phyloP scores from a whole-genome alignment of 2,797 vertebrate genomes.

The Delichon dasypus region DNA sequence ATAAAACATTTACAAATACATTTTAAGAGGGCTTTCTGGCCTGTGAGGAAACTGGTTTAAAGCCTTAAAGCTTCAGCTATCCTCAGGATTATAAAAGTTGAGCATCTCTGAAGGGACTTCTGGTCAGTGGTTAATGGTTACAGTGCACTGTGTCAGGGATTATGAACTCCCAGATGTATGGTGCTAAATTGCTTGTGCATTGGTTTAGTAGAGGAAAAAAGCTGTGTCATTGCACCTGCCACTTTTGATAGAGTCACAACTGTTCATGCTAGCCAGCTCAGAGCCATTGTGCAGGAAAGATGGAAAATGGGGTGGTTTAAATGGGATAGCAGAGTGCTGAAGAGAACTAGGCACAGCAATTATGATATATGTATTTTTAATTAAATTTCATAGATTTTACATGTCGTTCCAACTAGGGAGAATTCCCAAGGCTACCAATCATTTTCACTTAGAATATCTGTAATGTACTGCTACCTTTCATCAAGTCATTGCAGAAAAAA shows the following conservation, averaged over 20 bases:
- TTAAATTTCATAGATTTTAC: constrained; percentile 39
- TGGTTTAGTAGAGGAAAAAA: not conserved
- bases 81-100: not conserved
- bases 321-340: not conserved
- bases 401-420: not conserved
- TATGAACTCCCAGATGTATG: not conserved
- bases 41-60: not conserved
- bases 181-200: not conserved
- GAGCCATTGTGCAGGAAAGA: not conserved
- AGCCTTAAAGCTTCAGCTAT: not conserved
- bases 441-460: not conserved
- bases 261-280: not conserved
- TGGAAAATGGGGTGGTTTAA: not conserved
- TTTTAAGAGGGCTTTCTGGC: not conserved
- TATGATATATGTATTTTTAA: constrained; percentile 36
- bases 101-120: not conserved
- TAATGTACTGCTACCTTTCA: constrained; percentile 27
- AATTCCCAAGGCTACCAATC: constrained; percentile 52
- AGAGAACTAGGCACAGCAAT: not conserved
- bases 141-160: not conserved
- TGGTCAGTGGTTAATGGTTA: not conserved
- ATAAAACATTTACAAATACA: not conserved
- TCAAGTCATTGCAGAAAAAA: not conserved
- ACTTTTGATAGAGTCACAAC: not conserved
- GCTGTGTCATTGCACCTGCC: not conserved